phyloP scores from a whole-genome alignment of 2,888 invertebrate genomes.

The Liopterus haemorrhoidalis region DNA sequence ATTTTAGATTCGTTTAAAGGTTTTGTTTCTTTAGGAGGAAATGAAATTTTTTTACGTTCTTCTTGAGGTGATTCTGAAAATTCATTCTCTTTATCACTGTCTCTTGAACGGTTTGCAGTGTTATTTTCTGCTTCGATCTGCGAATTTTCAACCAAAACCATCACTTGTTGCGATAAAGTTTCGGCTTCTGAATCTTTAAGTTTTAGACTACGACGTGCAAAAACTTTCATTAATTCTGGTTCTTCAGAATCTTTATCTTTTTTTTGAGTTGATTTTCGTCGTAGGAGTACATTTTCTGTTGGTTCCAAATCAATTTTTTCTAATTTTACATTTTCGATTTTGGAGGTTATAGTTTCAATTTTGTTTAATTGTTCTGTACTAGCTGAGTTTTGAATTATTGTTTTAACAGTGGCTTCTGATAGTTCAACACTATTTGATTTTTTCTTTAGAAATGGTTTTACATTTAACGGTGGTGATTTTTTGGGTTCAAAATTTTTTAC shows the following conservation, averaged over 20 bases:
- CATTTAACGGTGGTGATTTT: slow-evolving; percentile 27
- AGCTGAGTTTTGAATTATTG: slow-evolving; percentile 7
- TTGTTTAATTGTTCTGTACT: slow-evolving; percentile 39
- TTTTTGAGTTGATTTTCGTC: slow-evolving; percentile 52
- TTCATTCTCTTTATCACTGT: slow-evolving; percentile 70
- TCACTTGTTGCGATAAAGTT: slow-evolving; percentile 53
- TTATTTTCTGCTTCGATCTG: slow-evolving; percentile 41
- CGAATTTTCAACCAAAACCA: slow-evolving; percentile 45
- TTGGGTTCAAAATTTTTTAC: slow-evolving; percentile 20
- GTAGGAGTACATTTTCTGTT: slow-evolving; percentile 49
- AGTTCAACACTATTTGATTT: slow-evolving; percentile 54
- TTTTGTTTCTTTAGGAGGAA: slow-evolving; percentile 31
- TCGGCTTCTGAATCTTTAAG: slow-evolving; percentile 66
- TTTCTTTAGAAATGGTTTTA: slow-evolving; percentile 50
- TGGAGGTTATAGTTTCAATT: slow-evolving; percentile 46
- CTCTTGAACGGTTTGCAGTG: slow-evolving; percentile 53
- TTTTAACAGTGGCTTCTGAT: no score
- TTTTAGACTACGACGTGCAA: slow-evolving; percentile 73
- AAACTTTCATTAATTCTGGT: slow-evolving; percentile 76
- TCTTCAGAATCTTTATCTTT: slow-evolving; percentile 58
- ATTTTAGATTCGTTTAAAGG: slow-evolving; percentile 35
- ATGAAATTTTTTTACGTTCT: slow-evolving; percentile 43
- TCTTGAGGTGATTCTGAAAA: slow-evolving; percentile 49
- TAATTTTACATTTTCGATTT: slow-evolving; percentile 44
- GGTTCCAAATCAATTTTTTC: slow-evolving; percentile 19